These are phyloP conservation scores for Chaetops frenatus DNA, from an alignment of 2,113 vertebrate species.

Conservation along the genomic window DNA sequence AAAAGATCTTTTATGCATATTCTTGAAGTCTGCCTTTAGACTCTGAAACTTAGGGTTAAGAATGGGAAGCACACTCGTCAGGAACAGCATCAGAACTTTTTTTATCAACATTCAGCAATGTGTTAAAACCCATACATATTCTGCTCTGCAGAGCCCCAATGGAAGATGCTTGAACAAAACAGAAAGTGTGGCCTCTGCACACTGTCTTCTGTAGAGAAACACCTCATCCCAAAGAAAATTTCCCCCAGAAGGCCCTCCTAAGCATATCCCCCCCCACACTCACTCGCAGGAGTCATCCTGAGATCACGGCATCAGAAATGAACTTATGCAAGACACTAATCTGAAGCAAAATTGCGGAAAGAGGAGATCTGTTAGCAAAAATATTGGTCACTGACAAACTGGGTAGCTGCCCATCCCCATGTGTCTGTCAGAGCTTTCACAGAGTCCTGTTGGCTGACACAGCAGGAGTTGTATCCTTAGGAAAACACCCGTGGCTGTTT, in stretches of 20 bases:
- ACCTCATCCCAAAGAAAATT: not conserved
- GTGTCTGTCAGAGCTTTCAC: not conserved
- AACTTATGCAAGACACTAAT: not conserved
- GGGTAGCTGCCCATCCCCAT: not conserved
- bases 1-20: not conserved
- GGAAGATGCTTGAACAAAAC: not conserved
- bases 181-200: not conserved
- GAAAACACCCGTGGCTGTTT: not conserved
- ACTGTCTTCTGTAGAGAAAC: not conserved
- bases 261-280: not conserved
- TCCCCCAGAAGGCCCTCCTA: not conserved
- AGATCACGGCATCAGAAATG: not conserved
- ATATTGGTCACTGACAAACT: not conserved
- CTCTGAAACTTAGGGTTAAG: not conserved
- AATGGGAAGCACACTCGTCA: not conserved
- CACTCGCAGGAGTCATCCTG: not conserved
- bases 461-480: not conserved
- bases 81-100: not conserved
- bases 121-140: not conserved
- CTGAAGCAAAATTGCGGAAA: not conserved
- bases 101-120: not conserved
- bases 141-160: not conserved
- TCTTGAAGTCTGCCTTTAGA: not conserved
- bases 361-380: not conserved
- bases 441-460: not conserved